A percentile compares a stretch with the other conserved stretches of the same genome.
Evolutionary conservation across 2,888 invertebrate genomes (phyloP).

Genomic region (Trichogramma evanescens): DNA sequence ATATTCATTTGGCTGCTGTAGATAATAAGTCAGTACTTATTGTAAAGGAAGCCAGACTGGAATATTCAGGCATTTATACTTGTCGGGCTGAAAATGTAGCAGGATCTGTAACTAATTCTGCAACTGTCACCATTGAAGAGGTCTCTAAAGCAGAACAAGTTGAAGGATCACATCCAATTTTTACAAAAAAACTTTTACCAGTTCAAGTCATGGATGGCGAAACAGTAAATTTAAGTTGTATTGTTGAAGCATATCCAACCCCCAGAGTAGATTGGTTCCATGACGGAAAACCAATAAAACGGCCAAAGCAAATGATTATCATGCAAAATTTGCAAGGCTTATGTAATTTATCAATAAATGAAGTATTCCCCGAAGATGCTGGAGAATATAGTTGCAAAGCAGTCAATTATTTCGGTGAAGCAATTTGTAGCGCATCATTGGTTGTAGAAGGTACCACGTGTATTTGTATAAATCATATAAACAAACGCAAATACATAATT

Average conservation of each 20-base stretch:
- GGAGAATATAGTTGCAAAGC: slow-evolving; percentile 81
- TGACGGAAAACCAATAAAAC: slow-evolving; percentile 62
- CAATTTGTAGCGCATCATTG: slow-evolving; percentile 67
- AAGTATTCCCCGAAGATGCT: slow-evolving; percentile 86
- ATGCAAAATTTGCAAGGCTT: slow-evolving; percentile 70
- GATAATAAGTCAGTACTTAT: slow-evolving; percentile 74
- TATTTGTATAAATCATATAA: neutral
- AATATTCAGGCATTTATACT: slow-evolving; percentile 70
- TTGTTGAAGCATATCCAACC: slow-evolving; percentile 69
- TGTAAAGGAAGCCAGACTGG: slow-evolving; percentile 64
- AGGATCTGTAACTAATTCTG: slow-evolving; percentile 82
- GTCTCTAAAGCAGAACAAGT: slow-evolving; percentile 55
- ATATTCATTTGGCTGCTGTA: slow-evolving; percentile 64
- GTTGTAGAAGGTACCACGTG: slow-evolving; percentile 68
- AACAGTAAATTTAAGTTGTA: slow-evolving; percentile 66
- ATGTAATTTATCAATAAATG: slow-evolving; percentile 72
- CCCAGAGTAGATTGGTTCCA: slow-evolving; percentile 78
- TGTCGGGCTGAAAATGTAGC: slow-evolving; percentile 85
- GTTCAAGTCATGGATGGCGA: slow-evolving; percentile 86
- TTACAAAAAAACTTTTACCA: slow-evolving; percentile 66
- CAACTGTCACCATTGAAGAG: slow-evolving; percentile 60
- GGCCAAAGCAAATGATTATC: slow-evolving; percentile 70
- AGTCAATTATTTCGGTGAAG: slow-evolving; percentile 75
- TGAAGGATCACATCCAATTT: slow-evolving; percentile 66
- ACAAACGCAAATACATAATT: neutral